Evolutionary conservation across 2,113 vertebrate species (phyloP).

Genomic region (Lucifuga dentata): DNA sequence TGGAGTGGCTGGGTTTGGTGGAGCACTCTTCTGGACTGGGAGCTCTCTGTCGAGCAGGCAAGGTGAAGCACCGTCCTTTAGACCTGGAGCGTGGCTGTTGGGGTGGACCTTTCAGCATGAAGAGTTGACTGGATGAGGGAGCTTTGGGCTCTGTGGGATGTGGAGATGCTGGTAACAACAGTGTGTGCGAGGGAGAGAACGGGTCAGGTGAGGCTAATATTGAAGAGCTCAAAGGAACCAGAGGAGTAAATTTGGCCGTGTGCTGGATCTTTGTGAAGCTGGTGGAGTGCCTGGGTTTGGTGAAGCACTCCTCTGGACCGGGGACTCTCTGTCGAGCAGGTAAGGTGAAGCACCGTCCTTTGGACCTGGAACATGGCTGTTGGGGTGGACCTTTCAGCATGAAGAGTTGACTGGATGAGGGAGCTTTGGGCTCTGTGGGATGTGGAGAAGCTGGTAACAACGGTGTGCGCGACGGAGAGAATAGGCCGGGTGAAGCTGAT

Average conservation of each 20-base stretch:
- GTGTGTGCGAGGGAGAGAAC: slow-evolving; percentile 19
- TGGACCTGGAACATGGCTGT: slow-evolving; percentile 69
- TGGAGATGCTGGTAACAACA: slow-evolving; percentile 9
- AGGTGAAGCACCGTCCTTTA: slow-evolving; percentile 77
- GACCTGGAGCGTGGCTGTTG: slow-evolving; percentile 69
- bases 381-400: slow-evolving; percentile 72
- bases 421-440: slow-evolving; percentile 48
- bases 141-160: slow-evolving; percentile 49
- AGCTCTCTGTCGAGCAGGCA: slow-evolving; percentile 73
- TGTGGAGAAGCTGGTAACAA: slow-evolving; percentile 23
- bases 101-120: slow-evolving; percentile 71
- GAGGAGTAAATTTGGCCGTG: slow-evolving; percentile 38
- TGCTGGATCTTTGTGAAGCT: slow-evolving; percentile 79
- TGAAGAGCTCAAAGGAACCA: slow-evolving; percentile 41
- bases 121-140: slow-evolving; percentile 67
- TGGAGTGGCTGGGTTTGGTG: slow-evolving; percentile 76
- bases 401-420: slow-evolving; percentile 69
- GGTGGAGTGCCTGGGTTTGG: slow-evolving; percentile 77
- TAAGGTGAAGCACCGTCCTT: slow-evolving; percentile 78
- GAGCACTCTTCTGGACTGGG: slow-evolving; percentile 50
- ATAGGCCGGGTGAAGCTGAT: slow-evolving; percentile 20
- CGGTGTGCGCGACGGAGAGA: slow-evolving; percentile 13
- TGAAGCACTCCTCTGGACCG: slow-evolving; percentile 44
- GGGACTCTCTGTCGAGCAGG: slow-evolving; percentile 71
- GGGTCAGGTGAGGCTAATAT: slow-evolving; percentile 23